Evolutionary conservation across 2,797 vertebrate species (phyloP).

Genomic region (Cirrhinus mrigala): DNA sequence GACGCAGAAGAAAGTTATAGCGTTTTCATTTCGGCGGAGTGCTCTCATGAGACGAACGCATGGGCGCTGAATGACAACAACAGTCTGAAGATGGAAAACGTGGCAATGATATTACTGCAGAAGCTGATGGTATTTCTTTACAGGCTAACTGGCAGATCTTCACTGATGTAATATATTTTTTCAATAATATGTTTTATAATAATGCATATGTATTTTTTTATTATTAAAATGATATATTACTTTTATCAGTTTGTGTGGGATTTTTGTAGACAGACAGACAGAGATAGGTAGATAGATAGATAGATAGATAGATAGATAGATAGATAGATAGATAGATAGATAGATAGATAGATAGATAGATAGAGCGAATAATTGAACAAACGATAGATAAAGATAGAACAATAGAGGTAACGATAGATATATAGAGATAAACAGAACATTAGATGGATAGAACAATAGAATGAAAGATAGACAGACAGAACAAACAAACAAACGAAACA

Average conservation of each 20-base stretch:
- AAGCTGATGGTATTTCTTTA: not conserved
- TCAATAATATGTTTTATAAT: not conserved
- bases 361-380: too few species aligned
- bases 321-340: too few species aligned
- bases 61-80: conserved; percentile 5
- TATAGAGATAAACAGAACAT: too few species aligned
- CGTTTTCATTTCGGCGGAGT: not conserved
- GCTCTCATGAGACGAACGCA: conserved; percentile 21
- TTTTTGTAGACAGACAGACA: not conserved
- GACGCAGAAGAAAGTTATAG: not conserved
- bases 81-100: not conserved
- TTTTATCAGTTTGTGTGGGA: not conserved
- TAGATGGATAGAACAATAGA: too few species aligned
- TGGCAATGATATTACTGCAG: not conserved
- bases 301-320: too few species aligned
- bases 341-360: too few species aligned
- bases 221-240: not conserved
- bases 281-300: too few species aligned
- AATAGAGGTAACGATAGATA: too few species aligned
- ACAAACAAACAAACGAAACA: too few species aligned
- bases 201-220: not conserved
- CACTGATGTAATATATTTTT: not conserved
- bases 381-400: too few species aligned
- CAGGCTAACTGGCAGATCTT: not conserved
- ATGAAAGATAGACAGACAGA: too few species aligned